Conservation (phyloP, 2,113 vertebrate species). For the Albula goreensis region DNA sequence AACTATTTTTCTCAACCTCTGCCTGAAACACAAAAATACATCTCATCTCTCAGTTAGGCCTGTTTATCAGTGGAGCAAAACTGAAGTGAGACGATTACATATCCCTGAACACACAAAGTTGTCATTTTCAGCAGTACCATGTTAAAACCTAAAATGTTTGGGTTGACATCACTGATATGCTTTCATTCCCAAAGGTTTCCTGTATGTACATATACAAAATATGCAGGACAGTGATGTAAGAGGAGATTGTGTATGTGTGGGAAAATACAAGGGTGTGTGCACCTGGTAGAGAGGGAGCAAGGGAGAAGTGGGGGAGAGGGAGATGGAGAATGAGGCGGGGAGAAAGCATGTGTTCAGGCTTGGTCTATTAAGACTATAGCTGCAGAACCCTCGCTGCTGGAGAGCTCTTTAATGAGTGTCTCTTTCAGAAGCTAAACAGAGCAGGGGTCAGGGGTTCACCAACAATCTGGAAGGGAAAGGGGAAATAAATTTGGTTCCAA, state of each 20-base stretch:
- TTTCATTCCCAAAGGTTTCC: not conserved
- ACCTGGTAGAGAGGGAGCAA: not conserved
- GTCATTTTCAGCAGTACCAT: not conserved
- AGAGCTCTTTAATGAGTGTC: conserved; percentile 9
- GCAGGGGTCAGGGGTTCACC: conserved; percentile 31
- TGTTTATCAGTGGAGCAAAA: not conserved
- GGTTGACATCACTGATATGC: no score
- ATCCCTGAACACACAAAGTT: not conserved
- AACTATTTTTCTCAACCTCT: not conserved
- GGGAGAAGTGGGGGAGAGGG: not conserved
- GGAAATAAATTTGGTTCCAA: conserved; percentile 14
- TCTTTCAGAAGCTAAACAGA: conserved; percentile 33
- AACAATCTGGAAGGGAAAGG: not conserved
- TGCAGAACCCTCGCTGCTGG: conserved; percentile 40
- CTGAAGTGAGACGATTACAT: not conserved
- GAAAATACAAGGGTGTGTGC: not conserved
- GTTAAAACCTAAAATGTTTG: no score
- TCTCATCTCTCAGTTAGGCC: not conserved
- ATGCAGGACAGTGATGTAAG: not conserved
- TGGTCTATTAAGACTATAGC: conserved; percentile 38
- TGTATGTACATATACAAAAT: not conserved
- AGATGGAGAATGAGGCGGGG: not conserved
- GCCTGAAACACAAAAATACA: not conserved
- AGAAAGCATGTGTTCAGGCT: conserved; percentile 42
- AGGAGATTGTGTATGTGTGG: not conserved